Evolutionary conservation across 2,797 vertebrate genomes (phyloP).

Genomic region (Sarcoramphus papa): DNA sequence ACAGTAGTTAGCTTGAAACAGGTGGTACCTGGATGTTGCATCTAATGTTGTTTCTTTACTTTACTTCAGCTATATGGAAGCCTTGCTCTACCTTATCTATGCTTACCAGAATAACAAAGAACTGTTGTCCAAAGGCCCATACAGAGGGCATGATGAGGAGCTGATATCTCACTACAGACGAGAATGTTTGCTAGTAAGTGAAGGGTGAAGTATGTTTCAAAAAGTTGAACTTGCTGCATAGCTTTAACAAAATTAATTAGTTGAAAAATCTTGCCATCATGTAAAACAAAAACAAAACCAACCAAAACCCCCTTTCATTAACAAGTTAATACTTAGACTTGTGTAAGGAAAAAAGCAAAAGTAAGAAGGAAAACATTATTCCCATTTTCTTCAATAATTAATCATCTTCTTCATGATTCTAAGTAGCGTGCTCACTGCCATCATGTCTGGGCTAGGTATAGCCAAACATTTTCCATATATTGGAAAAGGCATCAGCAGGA

Average conservation of each 20-base stretch:
- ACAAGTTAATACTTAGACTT: not conserved
- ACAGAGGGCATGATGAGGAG: conserved; percentile 89
- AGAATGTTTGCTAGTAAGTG: conserved; percentile 95
- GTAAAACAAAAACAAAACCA: not conserved
- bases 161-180: conserved; percentile 90
- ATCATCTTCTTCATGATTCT: not conserved
- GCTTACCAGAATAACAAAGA: conserved; percentile 96
- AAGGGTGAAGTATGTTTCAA: not conserved
- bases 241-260: not conserved
- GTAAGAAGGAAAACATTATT: not conserved
- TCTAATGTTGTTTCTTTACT: conserved; percentile 59
- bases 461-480: not conserved
- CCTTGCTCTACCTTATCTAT: conserved; percentile 93
- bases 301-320: not conserved
- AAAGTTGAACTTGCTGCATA: not conserved
- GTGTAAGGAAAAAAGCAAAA: not conserved
- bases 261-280: not conserved
- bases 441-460: not conserved
- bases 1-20: not conserved
- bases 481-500: not conserved
- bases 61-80: conserved; percentile 87
- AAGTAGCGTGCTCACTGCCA: not conserved
- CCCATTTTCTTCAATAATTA: not conserved
- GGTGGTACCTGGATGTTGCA: not conserved
- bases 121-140: conserved; percentile 87